Evolutionary conservation across 2,797 vertebrate species (phyloP), one percentile per base, ranked within the genome.

Genomic region (Pipistrellus nathusii): DNA sequence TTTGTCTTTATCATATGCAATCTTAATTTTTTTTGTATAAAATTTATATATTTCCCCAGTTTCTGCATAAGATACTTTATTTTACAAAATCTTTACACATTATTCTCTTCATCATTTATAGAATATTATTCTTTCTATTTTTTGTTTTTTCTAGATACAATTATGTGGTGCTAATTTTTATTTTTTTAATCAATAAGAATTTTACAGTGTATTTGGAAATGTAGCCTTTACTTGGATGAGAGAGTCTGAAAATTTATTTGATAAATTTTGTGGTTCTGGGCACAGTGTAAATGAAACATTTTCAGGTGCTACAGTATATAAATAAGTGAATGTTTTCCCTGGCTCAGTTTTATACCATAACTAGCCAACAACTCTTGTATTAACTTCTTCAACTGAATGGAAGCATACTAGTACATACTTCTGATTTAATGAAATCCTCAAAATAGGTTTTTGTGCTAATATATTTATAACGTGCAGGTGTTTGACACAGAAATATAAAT

Each of bases 241-340:
- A 94, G 68, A 88, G 55, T 81, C 53, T 97, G 82, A 85, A 97
- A 94, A 94, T 94, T 84, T 96, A 95, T 96, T 97, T 96, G 96
- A 96, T 98, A 96, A 94, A 96, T 97, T 97, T 95, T 96, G 95
- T 96, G 95, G 92, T 96, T 98, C 88, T 97, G 96, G 97, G 95
- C 91, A 97, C 77, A 92, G 89, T 85, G 94, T 96, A 97, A 98
- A 97, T 96, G 96, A 96, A 96, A 97, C 96, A 85, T 98, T 96
- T 97, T 97, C 91, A 96, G 90, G 96, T 96, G 73, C 88, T 96
- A 68, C 51, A 95, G 88, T 96, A 83, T 95, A 92, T 97, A 97
- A 98, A 97, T 92, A 96, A 92, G 80, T 95, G 91, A 94, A 93
- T 97, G 90, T 97, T 98, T 98, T 97, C 97, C 93, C 97, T 98